Evolutionary conservation across 1,140 invertebrate genomes (phyloP).

Genomic region (Argopecten irradians): DNA sequence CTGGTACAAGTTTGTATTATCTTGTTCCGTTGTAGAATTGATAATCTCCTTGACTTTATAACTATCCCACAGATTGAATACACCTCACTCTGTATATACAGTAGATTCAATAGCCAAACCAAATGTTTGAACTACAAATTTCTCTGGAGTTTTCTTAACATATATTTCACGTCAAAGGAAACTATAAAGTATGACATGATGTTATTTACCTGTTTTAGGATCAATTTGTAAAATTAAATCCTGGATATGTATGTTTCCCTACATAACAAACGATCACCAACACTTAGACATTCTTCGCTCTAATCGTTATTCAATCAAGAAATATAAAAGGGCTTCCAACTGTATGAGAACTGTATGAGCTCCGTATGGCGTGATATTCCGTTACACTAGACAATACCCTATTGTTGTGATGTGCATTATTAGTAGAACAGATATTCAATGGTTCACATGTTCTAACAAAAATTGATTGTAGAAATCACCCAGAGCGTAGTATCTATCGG

Average conservation of each 20-base stretch:
- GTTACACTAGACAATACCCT: background rate
- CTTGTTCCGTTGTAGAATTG: background rate
- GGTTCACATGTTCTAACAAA: background rate
- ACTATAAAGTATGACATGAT: background rate
- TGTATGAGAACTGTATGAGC: background rate
- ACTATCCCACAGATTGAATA: background rate
- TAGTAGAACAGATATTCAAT: background rate
- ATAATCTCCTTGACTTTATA: background rate
- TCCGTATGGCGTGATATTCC: background rate
- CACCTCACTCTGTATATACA: no score
- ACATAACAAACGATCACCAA: background rate
- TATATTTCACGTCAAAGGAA: background rate
- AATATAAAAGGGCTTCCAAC: background rate
- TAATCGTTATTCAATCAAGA: background rate
- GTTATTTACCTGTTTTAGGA: background rate
- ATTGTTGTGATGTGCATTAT: background rate
- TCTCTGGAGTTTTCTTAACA: background rate
- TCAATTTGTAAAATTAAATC: background rate
- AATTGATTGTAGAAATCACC: background rate
- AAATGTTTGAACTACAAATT: slow-evolving; percentile 5
- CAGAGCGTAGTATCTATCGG: background rate
- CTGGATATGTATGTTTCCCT: background rate
- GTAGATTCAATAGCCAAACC: background rate
- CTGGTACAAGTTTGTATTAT: background rate
- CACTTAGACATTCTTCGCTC: background rate